These are phyloP conservation scores for Onychostoma macrolepis DNA, from an alignment of 2,113 vertebrate species.

Conservation along the genomic window DNA sequence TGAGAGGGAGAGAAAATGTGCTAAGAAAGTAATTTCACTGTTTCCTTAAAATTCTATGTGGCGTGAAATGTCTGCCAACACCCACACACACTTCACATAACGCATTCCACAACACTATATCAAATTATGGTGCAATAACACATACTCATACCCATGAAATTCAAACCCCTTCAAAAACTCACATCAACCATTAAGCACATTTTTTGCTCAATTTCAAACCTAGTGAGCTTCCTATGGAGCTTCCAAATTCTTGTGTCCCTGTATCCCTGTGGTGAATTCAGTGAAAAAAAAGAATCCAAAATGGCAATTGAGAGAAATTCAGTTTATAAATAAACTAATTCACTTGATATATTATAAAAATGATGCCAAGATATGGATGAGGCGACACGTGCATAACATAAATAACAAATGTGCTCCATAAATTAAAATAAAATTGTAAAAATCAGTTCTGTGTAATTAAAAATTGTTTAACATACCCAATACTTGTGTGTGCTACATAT, in stretches of 20 bases:
- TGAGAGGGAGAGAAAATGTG: background rate
- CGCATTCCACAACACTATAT: constrained; percentile 22
- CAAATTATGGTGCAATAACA: constrained; percentile 27
- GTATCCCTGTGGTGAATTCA: too few species aligned
- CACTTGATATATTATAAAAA: background rate
- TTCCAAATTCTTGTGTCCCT: background rate
- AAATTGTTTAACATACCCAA: background rate
- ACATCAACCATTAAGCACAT: background rate
- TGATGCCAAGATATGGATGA: background rate
- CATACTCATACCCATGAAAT: constrained; percentile 39
- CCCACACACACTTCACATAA: constrained; percentile 19
- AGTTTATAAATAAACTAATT: background rate
- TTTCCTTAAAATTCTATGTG: constrained; percentile 25
- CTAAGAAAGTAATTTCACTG: background rate
- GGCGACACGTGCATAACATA: too few species aligned
- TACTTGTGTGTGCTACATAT: background rate
- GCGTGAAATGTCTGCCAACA: constrained; percentile 9
- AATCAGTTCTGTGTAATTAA: background rate
- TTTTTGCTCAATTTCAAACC: background rate
- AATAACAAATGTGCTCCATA: background rate
- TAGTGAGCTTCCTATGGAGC: background rate
- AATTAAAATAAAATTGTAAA: background rate
- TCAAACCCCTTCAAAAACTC: background rate
- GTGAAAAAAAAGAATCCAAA: background rate
- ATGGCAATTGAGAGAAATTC: background rate